A percentile compares a stretch with the other conserved stretches of the same genome.
phyloP scores from a whole-genome alignment of 2,113 vertebrate genomes.

The Puffinus mauretanicus region DNA sequence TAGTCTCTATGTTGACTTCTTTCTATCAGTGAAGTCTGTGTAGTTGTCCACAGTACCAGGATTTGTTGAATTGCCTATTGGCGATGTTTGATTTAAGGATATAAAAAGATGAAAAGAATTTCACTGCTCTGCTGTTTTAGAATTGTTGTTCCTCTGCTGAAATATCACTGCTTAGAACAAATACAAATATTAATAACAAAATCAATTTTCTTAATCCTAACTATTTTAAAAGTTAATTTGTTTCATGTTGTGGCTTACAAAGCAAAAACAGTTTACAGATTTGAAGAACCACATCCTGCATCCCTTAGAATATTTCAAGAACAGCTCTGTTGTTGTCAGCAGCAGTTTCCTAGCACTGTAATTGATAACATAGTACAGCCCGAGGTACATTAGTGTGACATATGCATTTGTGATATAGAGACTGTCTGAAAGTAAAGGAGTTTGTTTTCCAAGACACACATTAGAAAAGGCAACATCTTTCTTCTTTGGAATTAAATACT shows the following conservation, averaged over 20 bases:
- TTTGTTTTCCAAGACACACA: rapidly evolving
- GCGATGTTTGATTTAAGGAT: neutral
- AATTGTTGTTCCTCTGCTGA: neutral
- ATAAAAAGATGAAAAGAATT: neutral
- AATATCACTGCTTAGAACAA: neutral
- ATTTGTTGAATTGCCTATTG: neutral
- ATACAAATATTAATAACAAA: neutral
- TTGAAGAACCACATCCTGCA: neutral
- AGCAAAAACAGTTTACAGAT: neutral
- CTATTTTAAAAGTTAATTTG: neutral
- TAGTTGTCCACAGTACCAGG: neutral
- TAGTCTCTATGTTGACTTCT: neutral
- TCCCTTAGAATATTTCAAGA: neutral
- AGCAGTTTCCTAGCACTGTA: neutral
- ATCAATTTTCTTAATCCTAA: neutral
- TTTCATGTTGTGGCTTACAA: neutral
- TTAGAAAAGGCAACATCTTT: neutral
- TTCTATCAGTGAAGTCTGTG: neutral
- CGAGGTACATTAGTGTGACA: neutral
- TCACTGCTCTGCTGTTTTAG: neutral
- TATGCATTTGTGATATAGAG: neutral
- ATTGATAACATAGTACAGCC: neutral
- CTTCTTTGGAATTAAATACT: neutral
- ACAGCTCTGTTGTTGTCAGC: neutral
- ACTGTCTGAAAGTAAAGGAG: neutral